Conservation (phyloP, 2,113 vertebrate species). For the Eulacestoma nigropectus region DNA sequence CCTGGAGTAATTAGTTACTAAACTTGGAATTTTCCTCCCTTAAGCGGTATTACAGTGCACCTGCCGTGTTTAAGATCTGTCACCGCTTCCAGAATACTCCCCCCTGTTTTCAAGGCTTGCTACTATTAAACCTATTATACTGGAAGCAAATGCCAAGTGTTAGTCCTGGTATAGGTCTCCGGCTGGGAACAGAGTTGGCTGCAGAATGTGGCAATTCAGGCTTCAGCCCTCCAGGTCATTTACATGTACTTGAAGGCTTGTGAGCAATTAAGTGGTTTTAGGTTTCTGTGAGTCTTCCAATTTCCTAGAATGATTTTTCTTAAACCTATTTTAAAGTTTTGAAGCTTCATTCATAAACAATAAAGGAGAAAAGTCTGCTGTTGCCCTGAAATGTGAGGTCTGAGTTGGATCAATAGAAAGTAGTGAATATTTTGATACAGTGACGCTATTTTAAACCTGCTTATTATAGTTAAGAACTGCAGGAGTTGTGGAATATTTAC, state of each 20-base stretch:
- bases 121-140: neutral
- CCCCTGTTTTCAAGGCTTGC: neutral
- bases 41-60: neutral
- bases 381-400: neutral
- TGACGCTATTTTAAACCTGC: neutral
- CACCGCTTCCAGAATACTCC: neutral
- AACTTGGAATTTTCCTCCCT: neutral
- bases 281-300: neutral
- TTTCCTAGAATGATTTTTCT: neutral
- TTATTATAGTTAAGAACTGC: neutral
- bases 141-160: neutral
- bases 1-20: neutral
- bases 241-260: neutral
- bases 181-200: neutral
- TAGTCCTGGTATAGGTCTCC: neutral
- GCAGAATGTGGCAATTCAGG: neutral
- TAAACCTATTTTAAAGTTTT: neutral
- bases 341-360: neutral
- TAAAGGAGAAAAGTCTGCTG: neutral
- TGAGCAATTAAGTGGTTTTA: neutral
- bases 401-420: neutral
- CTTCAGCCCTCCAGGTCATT: neutral
- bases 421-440: neutral
- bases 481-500: neutral
- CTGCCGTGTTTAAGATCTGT: slow-evolving; percentile 38